These are phyloP conservation scores for Melanotaenia parkinsoni DNA, from an alignment of 2,797 vertebrate genomes.

Conservation along the genomic window DNA sequence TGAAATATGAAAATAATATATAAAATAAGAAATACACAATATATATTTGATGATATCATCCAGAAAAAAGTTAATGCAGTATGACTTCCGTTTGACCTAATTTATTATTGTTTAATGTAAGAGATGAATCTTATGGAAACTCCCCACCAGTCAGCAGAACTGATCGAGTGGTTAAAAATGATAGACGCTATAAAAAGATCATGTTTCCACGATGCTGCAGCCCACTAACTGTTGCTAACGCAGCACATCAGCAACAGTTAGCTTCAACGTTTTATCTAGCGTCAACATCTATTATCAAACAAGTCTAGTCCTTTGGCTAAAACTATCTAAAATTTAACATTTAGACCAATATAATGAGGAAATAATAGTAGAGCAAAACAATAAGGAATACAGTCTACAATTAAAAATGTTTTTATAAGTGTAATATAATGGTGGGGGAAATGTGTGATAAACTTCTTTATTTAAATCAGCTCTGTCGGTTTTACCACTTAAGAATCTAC, in stretches of 20 bases:
- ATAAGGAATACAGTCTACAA: no score
- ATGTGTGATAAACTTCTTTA: neutral
- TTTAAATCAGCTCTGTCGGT: neutral
- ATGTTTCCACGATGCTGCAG: neutral
- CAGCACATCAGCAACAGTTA: neutral
- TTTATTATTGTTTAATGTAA: constrained; percentile 14
- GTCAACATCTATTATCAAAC: no score
- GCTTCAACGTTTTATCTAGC: neutral
- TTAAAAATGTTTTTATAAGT: no score
- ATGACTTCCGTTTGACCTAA: constrained; percentile 8
- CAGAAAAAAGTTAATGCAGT: neutral
- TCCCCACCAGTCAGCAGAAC: constrained; percentile 17
- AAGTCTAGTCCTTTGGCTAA: no score
- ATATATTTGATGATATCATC: neutral
- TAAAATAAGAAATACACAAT: neutral
- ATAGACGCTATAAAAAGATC: neutral
- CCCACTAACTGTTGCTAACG: neutral
- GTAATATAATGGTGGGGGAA: no score
- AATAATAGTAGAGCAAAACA: no score
- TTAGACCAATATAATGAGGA: no score
- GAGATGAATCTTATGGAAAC: constrained; percentile 22
- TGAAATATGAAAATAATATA: neutral
- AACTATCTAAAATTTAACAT: no score
- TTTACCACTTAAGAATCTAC: neutral
- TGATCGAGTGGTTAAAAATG: constrained; percentile 6